Base-by-base conservation (phyloP, 2,888 invertebrate genomes). In the Drosophila robusta region DNA sequence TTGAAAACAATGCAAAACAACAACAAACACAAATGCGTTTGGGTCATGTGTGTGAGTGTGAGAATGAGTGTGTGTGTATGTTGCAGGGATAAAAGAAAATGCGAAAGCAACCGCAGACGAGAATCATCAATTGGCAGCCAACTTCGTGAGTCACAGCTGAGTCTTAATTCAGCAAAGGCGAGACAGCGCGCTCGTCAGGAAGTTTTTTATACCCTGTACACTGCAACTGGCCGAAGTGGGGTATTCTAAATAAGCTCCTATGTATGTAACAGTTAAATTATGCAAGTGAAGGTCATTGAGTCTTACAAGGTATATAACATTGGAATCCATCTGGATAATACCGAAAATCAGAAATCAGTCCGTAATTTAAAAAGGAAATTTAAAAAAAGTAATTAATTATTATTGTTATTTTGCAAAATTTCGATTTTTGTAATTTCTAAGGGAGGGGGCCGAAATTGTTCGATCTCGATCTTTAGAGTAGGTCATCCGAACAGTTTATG, bases 1-100 rank as follows among this genome's bases (percentile, higher is more conserved):
- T 29, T 29, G 6, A 11, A 34, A 12, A 22, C 38, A 29, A 32
- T 12, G 29, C 32, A 45, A 44, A 49, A 57, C 4, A 41, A 47
- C 36, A 45, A 47, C 58, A 54, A 49, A 57, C 12, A 49, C 26
- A 49, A 42, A n/a, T 4, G 32, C n/a, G 5, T 26, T 39, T 56
- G 11, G 34, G 16, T 56, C 38, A 46, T 49, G 12, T n/a, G 16
- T n/a, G 29, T 41, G 9, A 5, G 22, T 58, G 24, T 11, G 24
- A 24, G 32, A n/a, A n/a, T 16, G 24, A 22, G 58, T 39, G 24
- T 46, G 26, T 7, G 26, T 29, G 26, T 29, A 2, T 29, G 26
- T 34, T 34, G 16, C n/a, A 58, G 22, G 29, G 22, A 38, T 58
- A 38, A 44, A 44, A 54, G 3, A 41, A 22, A 9, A 41, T 39